Evolutionary conservation across 2,113 vertebrate genomes (phyloP).

Genomic region (Cercopithecus mona): DNA sequence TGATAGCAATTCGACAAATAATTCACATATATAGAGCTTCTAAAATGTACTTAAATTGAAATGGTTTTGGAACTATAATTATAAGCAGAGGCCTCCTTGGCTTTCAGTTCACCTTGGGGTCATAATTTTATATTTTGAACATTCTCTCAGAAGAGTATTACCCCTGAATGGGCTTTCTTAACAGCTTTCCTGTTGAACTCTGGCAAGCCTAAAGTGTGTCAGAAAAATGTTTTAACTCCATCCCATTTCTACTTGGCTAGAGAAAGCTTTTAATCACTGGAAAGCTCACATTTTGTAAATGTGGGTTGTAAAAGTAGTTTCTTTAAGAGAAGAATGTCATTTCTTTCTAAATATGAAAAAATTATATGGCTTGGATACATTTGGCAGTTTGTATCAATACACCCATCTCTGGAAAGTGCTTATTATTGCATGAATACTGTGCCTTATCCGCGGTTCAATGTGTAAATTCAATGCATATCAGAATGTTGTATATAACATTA

Average conservation of each 20-base stretch:
- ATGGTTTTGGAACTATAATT: constrained; percentile 60
- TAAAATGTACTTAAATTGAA: constrained; percentile 52
- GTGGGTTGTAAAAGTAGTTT: background rate
- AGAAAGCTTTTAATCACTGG: constrained; percentile 65
- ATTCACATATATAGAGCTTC: constrained; percentile 61
- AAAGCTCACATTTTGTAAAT: constrained; percentile 63
- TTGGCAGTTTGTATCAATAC: constrained; percentile 25
- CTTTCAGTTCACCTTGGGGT: constrained; percentile 50
- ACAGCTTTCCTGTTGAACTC: constrained; percentile 65
- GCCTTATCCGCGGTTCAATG: constrained; percentile 11
- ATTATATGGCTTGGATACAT: constrained; percentile 8
- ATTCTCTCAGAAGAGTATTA: constrained; percentile 29
- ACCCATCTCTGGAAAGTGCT: constrained; percentile 30
- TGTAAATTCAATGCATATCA: constrained; percentile 17
- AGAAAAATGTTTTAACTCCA: constrained; percentile 65
- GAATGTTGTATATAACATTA: background rate
- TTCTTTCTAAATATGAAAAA: constrained; percentile 54
- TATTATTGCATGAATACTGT: constrained; percentile 26
- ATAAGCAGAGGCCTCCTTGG: constrained; percentile 36
- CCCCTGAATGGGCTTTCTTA: constrained; percentile 43
- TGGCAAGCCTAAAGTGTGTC: constrained; percentile 12
- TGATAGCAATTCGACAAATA: constrained; percentile 31
- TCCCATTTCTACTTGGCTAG: constrained; percentile 65
- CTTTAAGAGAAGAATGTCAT: constrained; percentile 20
- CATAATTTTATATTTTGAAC: constrained; percentile 69